Percentiles rank a stretch among this genome's conserved stretches.
These are phyloP conservation scores for Vollenhovia emeryi DNA, from an alignment of 1,140 invertebrate genomes.

Conservation along the genomic window DNA sequence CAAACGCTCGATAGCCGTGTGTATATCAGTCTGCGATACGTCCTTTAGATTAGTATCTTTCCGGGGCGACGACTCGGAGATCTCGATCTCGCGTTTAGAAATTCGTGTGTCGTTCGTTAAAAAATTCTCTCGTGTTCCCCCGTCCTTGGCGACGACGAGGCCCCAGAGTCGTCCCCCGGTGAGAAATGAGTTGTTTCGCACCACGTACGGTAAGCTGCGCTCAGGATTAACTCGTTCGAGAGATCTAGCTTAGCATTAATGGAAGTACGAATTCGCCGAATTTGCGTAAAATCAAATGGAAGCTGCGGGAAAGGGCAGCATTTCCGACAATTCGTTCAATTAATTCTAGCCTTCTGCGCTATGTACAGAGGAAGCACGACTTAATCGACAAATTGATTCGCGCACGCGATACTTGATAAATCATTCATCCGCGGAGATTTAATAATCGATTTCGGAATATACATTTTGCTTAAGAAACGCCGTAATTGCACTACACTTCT, in stretches of 20 bases:
- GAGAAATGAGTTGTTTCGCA: constrained; percentile 37
- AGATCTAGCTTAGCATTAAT: constrained; percentile 68
- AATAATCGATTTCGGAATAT: constrained; percentile 23
- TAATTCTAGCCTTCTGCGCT: constrained; percentile 3
- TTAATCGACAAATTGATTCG: constrained; percentile 42
- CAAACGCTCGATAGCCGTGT: constrained; percentile 67
- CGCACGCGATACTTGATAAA: constrained; percentile 4
- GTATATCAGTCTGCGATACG: constrained; percentile 76
- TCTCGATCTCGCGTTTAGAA: constrained; percentile 65
- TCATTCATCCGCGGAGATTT: constrained; percentile 29
- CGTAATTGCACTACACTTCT: not conserved
- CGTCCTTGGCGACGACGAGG: not conserved
- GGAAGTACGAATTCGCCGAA: constrained; percentile 73
- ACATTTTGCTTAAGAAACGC: constrained; percentile 31
- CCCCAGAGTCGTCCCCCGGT: not conserved
- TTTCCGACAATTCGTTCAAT: constrained; percentile 25
- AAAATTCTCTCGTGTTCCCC: not conserved
- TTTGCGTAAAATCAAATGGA: constrained; percentile 58
- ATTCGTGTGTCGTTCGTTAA: not conserved
- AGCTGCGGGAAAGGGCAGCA: constrained; percentile 43
- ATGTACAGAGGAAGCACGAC: not conserved
- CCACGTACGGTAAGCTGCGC: constrained; percentile 62
- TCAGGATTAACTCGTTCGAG: constrained; percentile 46
- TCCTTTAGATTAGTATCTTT: constrained; percentile 51
- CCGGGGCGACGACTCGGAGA: constrained; percentile 46